Percentiles rank a stretch among this genome's conserved stretches.
phyloP scores from a whole-genome alignment of 2,113 vertebrate species.

The Mesoclemmys tuberculata region DNA sequence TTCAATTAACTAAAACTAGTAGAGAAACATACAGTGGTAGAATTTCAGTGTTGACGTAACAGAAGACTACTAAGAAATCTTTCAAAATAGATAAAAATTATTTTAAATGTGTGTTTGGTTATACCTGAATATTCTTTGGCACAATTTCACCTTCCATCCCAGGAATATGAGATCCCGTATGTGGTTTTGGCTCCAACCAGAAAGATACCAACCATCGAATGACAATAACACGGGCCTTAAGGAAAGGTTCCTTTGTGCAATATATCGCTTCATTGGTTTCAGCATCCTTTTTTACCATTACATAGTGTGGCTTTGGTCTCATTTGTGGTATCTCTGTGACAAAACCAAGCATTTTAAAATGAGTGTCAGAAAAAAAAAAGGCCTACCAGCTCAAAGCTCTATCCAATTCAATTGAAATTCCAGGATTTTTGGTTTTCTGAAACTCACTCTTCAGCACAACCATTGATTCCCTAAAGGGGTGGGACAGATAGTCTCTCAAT shows the following conservation, averaged over 20 bases:
- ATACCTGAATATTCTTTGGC: conserved; percentile 99
- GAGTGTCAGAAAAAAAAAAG: background rate
- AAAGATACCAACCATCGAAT: conserved; percentile 99
- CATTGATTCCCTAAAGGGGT: background rate
- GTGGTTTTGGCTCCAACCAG: conserved; percentile 96
- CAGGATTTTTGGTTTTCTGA: background rate
- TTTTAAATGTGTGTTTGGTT: background rate
- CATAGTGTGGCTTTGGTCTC: conserved; percentile 95
- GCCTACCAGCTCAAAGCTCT: background rate
- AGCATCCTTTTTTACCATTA: conserved; percentile 91
- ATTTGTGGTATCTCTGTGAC: conserved; percentile 92
- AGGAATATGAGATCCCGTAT: conserved; percentile 91
- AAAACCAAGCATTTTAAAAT: background rate
- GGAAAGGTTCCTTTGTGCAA: conserved; percentile 97
- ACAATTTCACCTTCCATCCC: conserved; percentile 96
- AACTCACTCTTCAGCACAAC: background rate
- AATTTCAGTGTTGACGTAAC: background rate
- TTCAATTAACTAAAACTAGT: background rate
- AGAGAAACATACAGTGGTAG: fast-evolving
- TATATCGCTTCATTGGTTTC: conserved; percentile 92
- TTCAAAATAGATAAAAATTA: background rate
- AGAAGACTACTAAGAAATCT: background rate
- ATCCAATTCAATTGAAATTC: background rate
- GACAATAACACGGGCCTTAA: conserved; percentile 96
- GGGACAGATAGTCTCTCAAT: background rate